phyloP scores from a whole-genome alignment of 2,888 invertebrate species.

The Hofmannophila pseudospretella region DNA sequence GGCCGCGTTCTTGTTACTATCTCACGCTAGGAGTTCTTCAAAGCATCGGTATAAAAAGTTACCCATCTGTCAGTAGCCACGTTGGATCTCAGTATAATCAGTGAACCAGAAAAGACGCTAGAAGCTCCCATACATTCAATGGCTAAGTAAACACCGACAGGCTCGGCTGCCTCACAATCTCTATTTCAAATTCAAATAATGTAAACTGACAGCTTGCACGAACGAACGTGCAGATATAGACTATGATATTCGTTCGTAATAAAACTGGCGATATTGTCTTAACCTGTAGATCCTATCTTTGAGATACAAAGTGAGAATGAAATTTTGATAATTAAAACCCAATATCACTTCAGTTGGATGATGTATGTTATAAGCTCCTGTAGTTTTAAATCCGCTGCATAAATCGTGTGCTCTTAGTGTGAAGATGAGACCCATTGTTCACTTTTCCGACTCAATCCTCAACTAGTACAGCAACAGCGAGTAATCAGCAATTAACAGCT shows the following conservation, averaged over 20 bases:
- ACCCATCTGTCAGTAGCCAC: slow-evolving; percentile 34
- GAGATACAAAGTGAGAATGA: no score
- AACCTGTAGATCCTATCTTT: no score
- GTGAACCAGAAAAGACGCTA: slow-evolving; percentile 46
- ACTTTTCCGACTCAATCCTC: no score
- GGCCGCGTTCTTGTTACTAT: slow-evolving; percentile 34
- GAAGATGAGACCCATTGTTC: no score
- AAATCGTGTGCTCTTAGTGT: no score
- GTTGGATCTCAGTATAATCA: slow-evolving; percentile 43
- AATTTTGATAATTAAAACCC: no score
- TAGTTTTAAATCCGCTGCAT: no score
- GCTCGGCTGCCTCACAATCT: slow-evolving; percentile 9
- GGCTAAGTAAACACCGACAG: slow-evolving; percentile 35
- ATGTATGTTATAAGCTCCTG: no score
- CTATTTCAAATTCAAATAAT: slow-evolving; percentile 9
- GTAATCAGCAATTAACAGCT: no score
- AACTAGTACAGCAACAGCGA: no score
- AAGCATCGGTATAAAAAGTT: slow-evolving; percentile 44
- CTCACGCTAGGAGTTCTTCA: slow-evolving; percentile 44
- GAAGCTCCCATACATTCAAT: slow-evolving; percentile 29
- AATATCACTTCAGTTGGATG: no score
- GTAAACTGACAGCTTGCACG: slow-evolving; percentile 1
- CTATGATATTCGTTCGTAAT: not conserved
- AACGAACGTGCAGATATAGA: not conserved
- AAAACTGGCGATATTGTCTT: no score